Conservation (phyloP, 2,888 invertebrate species). For the Troglohyphantes excavatus region DNA sequence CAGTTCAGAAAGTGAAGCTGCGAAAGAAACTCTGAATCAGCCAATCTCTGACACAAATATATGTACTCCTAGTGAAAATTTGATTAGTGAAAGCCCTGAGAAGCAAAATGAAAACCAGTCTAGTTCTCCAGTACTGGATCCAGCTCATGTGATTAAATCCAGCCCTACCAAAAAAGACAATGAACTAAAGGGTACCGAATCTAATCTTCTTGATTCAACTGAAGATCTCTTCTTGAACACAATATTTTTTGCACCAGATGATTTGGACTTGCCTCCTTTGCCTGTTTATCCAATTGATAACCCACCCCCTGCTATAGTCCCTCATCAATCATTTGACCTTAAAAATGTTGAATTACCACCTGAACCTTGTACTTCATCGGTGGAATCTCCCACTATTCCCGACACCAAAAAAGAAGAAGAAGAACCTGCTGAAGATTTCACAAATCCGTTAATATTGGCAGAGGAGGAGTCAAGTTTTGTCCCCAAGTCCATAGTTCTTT, state of each 20-base stretch:
- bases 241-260: slow-evolving; percentile 63
- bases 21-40: not conserved
- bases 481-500: slow-evolving; percentile 79
- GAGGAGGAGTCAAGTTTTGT: slow-evolving; percentile 43
- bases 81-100: not conserved
- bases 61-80: not conserved
- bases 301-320: not conserved
- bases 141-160: not conserved
- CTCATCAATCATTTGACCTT: not conserved
- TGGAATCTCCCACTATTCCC: not conserved
- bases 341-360: slow-evolving; percentile 17
- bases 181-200: not conserved
- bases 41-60: not conserved
- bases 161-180: not conserved
- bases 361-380: not conserved
- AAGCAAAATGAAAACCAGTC: not conserved
- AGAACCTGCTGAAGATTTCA: not conserved
- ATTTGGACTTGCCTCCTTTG: slow-evolving; percentile 70
- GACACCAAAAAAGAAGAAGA: not conserved
- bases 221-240: slow-evolving; percentile 40
- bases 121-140: not conserved
- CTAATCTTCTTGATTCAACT: not conserved
- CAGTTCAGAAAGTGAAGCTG: not conserved
- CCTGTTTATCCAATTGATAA: slow-evolving; percentile 13
- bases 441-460: not conserved